Evolutionary conservation across 1,140 invertebrate species (phyloP).

Genomic region (Scylla paramamosain): DNA sequence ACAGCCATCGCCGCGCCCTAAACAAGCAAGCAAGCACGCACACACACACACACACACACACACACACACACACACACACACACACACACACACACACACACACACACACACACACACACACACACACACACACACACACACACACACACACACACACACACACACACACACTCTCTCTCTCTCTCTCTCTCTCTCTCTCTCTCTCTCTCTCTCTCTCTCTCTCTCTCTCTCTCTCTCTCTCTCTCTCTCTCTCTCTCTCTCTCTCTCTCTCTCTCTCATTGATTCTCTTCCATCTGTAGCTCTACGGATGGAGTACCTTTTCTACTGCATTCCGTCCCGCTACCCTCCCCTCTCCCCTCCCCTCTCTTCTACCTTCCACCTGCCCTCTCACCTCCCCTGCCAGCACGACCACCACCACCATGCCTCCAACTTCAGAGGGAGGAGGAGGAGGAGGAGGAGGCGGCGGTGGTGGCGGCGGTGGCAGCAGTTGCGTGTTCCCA

Average conservation of each 20-base stretch:
- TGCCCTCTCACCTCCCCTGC: not conserved
- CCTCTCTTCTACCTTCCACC: not conserved
- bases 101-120: constrained; percentile 57
- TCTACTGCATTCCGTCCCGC: not conserved
- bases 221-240: not conserved
- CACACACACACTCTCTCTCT: constrained; percentile 28
- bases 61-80: constrained; percentile 55
- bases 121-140: constrained; percentile 54
- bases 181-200: constrained; percentile 26
- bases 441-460: not conserved
- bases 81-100: constrained; percentile 59
- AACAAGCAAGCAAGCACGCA: constrained; percentile 38
- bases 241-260: not conserved
- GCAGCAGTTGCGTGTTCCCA: no score
- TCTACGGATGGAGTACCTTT: not conserved
- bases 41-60: constrained; percentile 58
- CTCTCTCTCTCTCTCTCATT: constrained; percentile 14
- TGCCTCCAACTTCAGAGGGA: not conserved
- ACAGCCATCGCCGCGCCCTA: not conserved
- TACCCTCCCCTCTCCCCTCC: no score
- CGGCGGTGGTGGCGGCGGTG: no score
- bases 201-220: constrained; percentile 17
- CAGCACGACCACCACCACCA: no score
- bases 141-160: constrained; percentile 47
- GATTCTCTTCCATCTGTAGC: not conserved